A percentile compares a stretch with the other conserved stretches of the same genome.
Conservation (phyloP, 2,797 vertebrate genomes). For the Nyctibius grandis region DNA sequence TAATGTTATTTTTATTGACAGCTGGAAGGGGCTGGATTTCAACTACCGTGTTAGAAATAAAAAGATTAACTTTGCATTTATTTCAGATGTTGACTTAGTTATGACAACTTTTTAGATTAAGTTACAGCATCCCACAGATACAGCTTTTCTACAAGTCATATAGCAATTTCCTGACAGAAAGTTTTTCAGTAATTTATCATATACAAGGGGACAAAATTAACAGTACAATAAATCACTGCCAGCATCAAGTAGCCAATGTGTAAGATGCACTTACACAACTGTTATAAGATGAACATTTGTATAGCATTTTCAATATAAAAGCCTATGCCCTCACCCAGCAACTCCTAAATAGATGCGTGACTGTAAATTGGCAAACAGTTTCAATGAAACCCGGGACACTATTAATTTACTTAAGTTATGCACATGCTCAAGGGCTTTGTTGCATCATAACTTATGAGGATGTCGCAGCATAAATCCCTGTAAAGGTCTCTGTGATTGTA, state of each 20-base stretch:
- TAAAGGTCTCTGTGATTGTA: not conserved
- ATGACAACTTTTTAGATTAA: not conserved
- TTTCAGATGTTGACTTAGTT: not conserved
- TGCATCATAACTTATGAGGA: constrained; percentile 24
- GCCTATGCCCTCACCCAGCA: not conserved
- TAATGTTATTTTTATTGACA: not conserved
- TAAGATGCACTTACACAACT: not conserved
- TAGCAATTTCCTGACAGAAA: not conserved
- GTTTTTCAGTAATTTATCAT: not conserved
- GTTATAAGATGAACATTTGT: not conserved
- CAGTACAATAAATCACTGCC: not conserved
- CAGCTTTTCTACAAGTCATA: not conserved
- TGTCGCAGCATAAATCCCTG: not conserved
- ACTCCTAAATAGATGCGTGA: not conserved
- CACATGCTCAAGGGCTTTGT: constrained; percentile 12
- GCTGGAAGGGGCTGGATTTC: not conserved
- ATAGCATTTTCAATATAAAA: not conserved
- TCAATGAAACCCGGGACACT: constrained; percentile 53
- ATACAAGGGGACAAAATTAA: not conserved
- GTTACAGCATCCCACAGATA: not conserved
- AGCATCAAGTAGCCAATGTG: not conserved
- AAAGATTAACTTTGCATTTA: not conserved
- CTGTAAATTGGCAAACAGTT: constrained; percentile 31
- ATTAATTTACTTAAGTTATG: constrained; percentile 35
- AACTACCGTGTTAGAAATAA: not conserved